Conservation (phyloP, 2,113 vertebrate genomes). For the Origma solitaria region DNA sequence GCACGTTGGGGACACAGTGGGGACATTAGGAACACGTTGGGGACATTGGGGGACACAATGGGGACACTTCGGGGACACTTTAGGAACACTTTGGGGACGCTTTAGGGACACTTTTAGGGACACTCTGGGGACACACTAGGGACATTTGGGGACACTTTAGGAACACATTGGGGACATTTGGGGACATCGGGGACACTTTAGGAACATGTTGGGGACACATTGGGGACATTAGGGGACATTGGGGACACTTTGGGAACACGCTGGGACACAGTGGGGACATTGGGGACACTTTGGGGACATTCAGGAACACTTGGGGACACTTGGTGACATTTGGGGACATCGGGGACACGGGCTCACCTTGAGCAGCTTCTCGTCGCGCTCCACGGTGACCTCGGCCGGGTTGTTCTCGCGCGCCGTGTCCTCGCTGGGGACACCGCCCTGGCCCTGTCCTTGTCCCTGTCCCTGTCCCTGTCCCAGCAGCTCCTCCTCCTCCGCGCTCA, state of each 20-base stretch:
- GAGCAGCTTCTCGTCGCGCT: slow-evolving; percentile 88
- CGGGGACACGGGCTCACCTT: slow-evolving; percentile 77
- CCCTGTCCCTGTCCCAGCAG: slow-evolving; percentile 78
- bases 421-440: slow-evolving; percentile 39
- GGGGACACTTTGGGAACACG: no score
- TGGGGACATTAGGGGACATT: neutral
- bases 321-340: neutral
- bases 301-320: neutral
- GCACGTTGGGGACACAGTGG: neutral
- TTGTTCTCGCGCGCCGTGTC: slow-evolving; percentile 85
- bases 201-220: no score
- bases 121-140: no score
- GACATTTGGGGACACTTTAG: neutral
- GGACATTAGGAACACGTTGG: no score
- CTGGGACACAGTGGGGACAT: no score
- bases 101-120: neutral
- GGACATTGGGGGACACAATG: neutral
- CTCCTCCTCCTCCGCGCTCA: slow-evolving; percentile 91
- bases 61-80: no score
- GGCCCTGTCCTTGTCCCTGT: neutral
- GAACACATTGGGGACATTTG: no score
- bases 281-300: no score
- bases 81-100: no score
- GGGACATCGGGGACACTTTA: no score
- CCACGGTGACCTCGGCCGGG: slow-evolving; percentile 85